phyloP scores from a whole-genome alignment of 2,113 vertebrate genomes.

The Cheilinus undulatus region DNA sequence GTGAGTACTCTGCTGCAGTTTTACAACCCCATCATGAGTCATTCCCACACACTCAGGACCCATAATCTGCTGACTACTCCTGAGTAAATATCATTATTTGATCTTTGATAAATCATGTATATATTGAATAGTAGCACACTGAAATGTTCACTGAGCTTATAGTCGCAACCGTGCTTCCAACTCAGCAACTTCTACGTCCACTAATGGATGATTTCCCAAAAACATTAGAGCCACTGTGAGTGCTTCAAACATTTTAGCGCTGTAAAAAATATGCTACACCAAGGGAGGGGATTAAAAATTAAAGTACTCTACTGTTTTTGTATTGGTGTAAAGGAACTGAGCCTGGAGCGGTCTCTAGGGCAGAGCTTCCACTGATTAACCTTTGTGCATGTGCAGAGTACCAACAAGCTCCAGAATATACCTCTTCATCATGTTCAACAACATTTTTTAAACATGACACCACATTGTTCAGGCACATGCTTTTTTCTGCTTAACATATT shows the following conservation, averaged over 20 bases:
- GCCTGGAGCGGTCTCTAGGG: background rate
- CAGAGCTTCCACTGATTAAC: background rate
- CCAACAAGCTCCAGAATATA: background rate
- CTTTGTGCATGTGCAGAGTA: background rate
- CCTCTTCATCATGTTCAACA: background rate
- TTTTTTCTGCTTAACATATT: no score
- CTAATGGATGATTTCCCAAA: slow-evolving; percentile 49
- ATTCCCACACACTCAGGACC: slow-evolving; percentile 44
- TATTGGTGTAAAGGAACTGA: background rate
- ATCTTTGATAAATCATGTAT: slow-evolving; percentile 60
- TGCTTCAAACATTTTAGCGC: slow-evolving; percentile 25
- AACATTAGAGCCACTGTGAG: slow-evolving; percentile 3
- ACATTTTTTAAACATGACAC: no score
- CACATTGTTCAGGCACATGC: background rate
- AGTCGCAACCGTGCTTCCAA: slow-evolving; percentile 15
- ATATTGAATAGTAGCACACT: slow-evolving; percentile 21
- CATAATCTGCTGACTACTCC: slow-evolving; percentile 61
- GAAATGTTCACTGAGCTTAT: slow-evolving; percentile 28
- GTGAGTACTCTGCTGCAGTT: slow-evolving; percentile 67
- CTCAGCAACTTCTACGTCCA: slow-evolving; percentile 42
- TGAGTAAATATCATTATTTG: slow-evolving; percentile 70
- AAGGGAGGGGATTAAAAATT: background rate
- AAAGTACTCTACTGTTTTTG: background rate
- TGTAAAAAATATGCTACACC: slow-evolving; percentile 13
- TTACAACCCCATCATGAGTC: slow-evolving; percentile 65